Percentiles rank a stretch among this genome's conserved stretches.
phyloP scores from a whole-genome alignment of 1,140 invertebrate genomes.

The Drosophila albomicans region DNA sequence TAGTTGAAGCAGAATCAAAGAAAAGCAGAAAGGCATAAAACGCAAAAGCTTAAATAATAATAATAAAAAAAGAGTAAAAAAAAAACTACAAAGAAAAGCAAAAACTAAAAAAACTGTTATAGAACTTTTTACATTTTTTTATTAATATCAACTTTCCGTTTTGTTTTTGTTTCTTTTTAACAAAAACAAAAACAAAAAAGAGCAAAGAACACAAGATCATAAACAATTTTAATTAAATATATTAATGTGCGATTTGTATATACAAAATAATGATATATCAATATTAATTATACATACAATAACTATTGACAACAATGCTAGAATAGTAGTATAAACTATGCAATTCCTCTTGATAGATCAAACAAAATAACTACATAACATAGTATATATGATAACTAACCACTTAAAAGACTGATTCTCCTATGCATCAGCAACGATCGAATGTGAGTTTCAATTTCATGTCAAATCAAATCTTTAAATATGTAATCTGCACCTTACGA shows the following conservation, averaged over 20 bases:
- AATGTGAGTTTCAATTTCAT: slow-evolving; percentile 3
- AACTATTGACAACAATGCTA: too few relatives aligned
- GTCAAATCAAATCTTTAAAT: slow-evolving; percentile 2
- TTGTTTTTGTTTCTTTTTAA: slow-evolving; percentile 48
- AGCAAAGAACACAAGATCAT: not conserved
- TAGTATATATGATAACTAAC: not conserved
- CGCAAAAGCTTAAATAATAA: slow-evolving; percentile 42
- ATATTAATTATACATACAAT: slow-evolving; percentile 65
- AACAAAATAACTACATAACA: not conserved
- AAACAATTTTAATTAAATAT: slow-evolving; percentile 21
- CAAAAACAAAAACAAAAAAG: not conserved
- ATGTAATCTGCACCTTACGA: slow-evolving; percentile 15
- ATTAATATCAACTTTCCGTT: slow-evolving; percentile 37
- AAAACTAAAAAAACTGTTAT: slow-evolving; percentile 49
- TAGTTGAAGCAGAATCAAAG: slow-evolving; percentile 28
- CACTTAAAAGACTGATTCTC: slow-evolving; percentile 5
- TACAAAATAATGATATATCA: slow-evolving; percentile 58
- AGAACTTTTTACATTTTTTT: slow-evolving; percentile 50
- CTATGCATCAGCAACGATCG: not conserved
- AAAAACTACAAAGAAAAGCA: slow-evolving; percentile 20
- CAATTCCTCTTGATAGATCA: not conserved
- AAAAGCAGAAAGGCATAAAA: slow-evolving; percentile 31
- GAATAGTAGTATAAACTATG: not conserved
- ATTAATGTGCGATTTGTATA: slow-evolving; percentile 61
- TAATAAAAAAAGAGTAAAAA: slow-evolving; percentile 23